A percentile compares a stretch with the other conserved stretches of the same genome.
These are phyloP conservation scores for Pantherophis guttatus DNA, from an alignment of 2,113 vertebrate genomes.

Conservation along the genomic window DNA sequence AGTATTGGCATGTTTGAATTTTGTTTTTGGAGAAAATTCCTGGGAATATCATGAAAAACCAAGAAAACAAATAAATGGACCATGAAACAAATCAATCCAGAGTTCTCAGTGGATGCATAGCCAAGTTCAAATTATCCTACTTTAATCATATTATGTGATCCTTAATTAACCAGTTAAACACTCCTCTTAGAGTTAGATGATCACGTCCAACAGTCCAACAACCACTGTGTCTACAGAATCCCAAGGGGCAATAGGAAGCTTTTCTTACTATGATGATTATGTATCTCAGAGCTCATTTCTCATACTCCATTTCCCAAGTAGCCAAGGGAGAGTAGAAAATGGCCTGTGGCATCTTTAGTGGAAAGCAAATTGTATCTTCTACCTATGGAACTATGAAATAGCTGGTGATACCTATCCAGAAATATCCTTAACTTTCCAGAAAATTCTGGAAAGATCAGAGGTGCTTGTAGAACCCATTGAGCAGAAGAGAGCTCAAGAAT, in stretches of 20 bases:
- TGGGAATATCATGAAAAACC: too few species aligned
- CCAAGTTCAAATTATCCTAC: background rate
- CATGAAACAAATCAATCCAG: background rate
- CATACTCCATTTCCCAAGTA: background rate
- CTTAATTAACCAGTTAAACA: background rate
- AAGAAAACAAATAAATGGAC: too few species aligned
- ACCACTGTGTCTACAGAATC: background rate
- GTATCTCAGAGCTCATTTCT: background rate
- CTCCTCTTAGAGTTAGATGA: background rate
- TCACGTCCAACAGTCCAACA: background rate
- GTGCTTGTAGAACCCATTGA: background rate
- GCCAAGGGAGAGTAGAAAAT: background rate
- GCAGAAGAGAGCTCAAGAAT: background rate
- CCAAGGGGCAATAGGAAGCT: background rate
- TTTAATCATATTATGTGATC: background rate
- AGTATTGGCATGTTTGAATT: too few species aligned
- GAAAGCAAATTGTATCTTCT: background rate
- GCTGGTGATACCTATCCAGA: background rate
- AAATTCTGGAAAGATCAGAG: background rate
- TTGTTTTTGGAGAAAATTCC: too few species aligned
- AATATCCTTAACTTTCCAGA: background rate
- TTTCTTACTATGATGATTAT: background rate
- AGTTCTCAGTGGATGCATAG: background rate
- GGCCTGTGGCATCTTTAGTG: background rate
- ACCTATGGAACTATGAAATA: background rate